Evolutionary conservation across 1,140 invertebrate species (phyloP).

Genomic region (Epicauta chinensis): DNA sequence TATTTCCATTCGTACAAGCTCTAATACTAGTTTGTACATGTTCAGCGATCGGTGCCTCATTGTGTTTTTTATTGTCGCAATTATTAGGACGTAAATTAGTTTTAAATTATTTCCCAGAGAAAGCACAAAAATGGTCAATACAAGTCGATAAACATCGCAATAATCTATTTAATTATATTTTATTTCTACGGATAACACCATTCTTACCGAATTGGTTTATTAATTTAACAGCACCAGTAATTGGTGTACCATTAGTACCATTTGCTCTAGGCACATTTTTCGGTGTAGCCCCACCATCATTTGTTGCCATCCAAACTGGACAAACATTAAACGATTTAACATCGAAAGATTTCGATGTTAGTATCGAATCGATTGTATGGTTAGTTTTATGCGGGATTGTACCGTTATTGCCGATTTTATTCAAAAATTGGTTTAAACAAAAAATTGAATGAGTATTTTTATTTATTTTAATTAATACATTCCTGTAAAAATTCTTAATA

Average conservation of each 20-base stretch:
- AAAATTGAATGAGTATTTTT: conserved; percentile 64
- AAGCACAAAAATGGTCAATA: conserved; percentile 76
- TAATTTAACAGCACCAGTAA: conserved; percentile 93
- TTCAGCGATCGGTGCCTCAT: conserved; percentile 90
- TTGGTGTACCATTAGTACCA: conserved; percentile 87
- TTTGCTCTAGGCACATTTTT: conserved; percentile 91
- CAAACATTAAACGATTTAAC: conserved; percentile 91
- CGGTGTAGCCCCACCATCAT: conserved; percentile 96
- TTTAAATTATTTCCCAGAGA: conserved; percentile 82
- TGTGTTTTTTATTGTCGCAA: conserved; percentile 92
- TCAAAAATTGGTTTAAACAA: conserved; percentile 75
- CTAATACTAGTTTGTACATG: conserved; percentile 90
- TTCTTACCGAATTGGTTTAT: conserved; percentile 99
- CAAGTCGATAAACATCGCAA: conserved; percentile 80
- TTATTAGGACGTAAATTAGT: conserved; percentile 81
- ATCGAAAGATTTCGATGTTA: conserved; percentile 83
- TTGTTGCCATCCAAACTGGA: conserved; percentile 95
- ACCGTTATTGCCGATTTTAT: conserved; percentile 83
- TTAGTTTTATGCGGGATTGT: conserved; percentile 72
- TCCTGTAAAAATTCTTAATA: too few relatives aligned
- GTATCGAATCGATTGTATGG: conserved; percentile 77
- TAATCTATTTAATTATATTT: conserved; percentile 92
- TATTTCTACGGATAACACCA: conserved; percentile 96
- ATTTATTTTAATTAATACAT: too few relatives aligned
- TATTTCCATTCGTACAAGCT: conserved; percentile 91